phyloP scores from a whole-genome alignment of 2,888 invertebrate genomes.

The Perizoma affinitatum region DNA sequence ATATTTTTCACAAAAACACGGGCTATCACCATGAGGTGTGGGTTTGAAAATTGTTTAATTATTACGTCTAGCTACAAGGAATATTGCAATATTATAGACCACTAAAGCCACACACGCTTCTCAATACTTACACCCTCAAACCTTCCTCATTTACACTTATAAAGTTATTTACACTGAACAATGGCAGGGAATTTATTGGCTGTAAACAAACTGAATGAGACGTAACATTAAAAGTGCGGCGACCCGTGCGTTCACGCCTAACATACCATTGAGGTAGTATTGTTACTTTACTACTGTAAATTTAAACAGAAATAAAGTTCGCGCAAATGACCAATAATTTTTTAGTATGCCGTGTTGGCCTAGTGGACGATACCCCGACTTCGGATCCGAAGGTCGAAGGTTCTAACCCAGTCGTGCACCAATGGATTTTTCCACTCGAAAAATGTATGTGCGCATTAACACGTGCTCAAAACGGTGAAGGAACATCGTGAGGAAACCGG shows the following conservation, averaged over 20 bases:
- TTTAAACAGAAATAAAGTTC: not conserved
- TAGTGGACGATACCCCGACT: too few species aligned
- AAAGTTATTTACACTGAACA: slow-evolving; percentile 26
- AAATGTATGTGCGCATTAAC: too few species aligned
- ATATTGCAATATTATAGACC: too few species aligned
- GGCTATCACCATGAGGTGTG: too few species aligned
- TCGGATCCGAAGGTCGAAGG: too few species aligned
- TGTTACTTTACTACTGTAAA: not conserved
- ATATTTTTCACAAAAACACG: too few species aligned
- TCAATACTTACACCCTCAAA: not conserved
- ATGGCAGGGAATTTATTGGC: slow-evolving; percentile 25
- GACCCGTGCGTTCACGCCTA: slow-evolving; percentile 25
- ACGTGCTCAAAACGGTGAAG: too few species aligned
- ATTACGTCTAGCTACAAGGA: not conserved
- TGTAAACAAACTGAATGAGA: slow-evolving; percentile 29
- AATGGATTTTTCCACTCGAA: too few species aligned
- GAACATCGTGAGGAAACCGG: too few species aligned
- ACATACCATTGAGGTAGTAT: not conserved
- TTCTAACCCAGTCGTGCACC: too few species aligned
- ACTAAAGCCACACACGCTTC: too few species aligned
- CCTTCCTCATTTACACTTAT: slow-evolving; percentile 25
- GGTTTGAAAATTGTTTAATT: not conserved
- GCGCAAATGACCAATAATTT: not conserved
- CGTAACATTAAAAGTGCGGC: slow-evolving; percentile 25
- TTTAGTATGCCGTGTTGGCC: too few species aligned